Conservation (phyloP, 1,140 invertebrate species). For the Metopolophium dirhodum region DNA sequence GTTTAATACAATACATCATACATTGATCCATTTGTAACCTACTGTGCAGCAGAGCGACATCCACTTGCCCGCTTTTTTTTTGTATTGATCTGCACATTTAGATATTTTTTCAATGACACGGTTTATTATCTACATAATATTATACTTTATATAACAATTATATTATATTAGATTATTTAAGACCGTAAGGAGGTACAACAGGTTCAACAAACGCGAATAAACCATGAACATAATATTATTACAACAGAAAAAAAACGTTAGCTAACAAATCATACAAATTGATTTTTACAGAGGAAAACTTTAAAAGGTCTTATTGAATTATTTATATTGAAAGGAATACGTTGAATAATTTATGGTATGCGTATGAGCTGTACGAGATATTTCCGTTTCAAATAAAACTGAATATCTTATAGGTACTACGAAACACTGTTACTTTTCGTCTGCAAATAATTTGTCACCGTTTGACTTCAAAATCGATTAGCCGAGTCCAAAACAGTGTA, state of each 20-base stretch:
- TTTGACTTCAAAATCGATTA: background rate
- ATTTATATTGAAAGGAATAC: background rate
- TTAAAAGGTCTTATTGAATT: background rate
- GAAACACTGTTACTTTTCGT: background rate
- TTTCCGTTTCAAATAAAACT: too few species aligned
- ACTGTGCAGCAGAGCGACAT: too few species aligned
- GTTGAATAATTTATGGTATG: background rate
- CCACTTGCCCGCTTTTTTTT: too few species aligned
- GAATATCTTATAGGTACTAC: background rate
- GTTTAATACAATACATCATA: too few species aligned
- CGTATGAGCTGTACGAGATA: background rate
- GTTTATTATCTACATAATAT: too few species aligned
- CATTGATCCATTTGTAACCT: too few species aligned
- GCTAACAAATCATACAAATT: background rate
- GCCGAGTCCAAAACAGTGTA: background rate
- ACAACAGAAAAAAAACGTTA: background rate
- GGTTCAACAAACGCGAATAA: too few species aligned
- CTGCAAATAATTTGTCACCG: background rate
- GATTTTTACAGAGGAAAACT: background rate
- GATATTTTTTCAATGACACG: too few species aligned
- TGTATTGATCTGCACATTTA: too few species aligned
- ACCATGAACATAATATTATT: too few species aligned
- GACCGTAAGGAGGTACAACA: too few species aligned
- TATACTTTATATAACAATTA: background rate
- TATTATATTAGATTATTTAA: background rate